Conservation (phyloP, 2,797 vertebrate species). For the Cryptoprocta ferox region DNA sequence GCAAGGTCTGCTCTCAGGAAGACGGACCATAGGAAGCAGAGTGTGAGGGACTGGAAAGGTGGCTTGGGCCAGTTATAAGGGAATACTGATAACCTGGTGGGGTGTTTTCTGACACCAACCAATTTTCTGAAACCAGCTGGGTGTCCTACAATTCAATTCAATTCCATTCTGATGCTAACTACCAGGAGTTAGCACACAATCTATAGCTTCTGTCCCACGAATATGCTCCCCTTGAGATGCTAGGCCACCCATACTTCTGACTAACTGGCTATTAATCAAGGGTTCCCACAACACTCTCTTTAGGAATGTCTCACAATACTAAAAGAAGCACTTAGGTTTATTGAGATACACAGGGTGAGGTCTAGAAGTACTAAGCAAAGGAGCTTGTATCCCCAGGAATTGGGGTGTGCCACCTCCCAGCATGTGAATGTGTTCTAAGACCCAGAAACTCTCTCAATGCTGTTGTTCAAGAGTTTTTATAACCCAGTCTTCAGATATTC, state of each 20-base stretch:
- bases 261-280: not conserved
- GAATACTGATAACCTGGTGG: not conserved
- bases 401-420: not conserved
- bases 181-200: not conserved
- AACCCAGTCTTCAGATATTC: not conserved
- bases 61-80: not conserved
- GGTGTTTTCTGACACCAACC: not conserved
- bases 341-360: not conserved
- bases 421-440: not conserved
- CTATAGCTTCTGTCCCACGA: not conserved
- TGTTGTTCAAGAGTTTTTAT: not conserved
- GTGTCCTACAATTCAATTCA: not conserved
- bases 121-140: not conserved
- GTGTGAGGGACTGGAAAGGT: not conserved
- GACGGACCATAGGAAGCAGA: not conserved
- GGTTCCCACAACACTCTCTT: not conserved
- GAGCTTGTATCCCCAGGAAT: not conserved
- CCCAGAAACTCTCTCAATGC: not conserved
- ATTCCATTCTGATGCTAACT: not conserved
- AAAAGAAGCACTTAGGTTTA: not conserved
- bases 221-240: not conserved
- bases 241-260: not conserved
- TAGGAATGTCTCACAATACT: not conserved
- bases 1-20: not conserved
- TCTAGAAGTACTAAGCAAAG: not conserved